Conservation (phyloP, 37 sponge, comb jelly and placozoan species). For the Petrosia ficiformis region DNA sequence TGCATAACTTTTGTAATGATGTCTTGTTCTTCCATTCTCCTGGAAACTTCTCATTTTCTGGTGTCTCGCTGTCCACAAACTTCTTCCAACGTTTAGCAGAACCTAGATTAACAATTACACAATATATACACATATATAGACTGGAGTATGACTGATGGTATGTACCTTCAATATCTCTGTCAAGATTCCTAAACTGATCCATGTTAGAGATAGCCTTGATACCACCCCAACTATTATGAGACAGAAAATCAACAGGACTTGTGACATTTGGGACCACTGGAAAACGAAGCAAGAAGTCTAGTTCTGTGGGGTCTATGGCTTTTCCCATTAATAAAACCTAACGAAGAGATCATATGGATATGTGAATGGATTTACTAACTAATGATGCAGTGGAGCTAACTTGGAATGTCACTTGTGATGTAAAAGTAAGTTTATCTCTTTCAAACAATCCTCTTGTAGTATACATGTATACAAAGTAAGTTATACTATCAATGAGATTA, state of each 20-base stretch:
- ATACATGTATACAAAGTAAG: constrained; percentile 96
- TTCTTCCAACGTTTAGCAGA: constrained; percentile 99
- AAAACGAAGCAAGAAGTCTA: constrained; percentile 96
- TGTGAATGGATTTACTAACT: constrained; percentile 12
- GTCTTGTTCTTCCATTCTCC: constrained; percentile 99
- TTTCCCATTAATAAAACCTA: constrained; percentile 83
- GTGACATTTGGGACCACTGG: constrained; percentile 84
- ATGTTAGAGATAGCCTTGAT: constrained; percentile 93
- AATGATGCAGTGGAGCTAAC: no score
- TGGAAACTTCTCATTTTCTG: constrained; percentile 98
- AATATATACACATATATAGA: neutral
- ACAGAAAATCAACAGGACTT: constrained; percentile 96
- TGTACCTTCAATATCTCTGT: constrained; percentile 86
- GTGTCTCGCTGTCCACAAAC: constrained; percentile 98
- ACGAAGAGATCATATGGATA: neutral
- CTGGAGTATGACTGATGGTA: neutral
- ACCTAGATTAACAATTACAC: constrained; percentile 38
- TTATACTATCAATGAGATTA: constrained; percentile 93
- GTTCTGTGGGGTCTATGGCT: constrained; percentile 89
- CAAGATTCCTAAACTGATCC: constrained; percentile 98
- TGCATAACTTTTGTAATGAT: constrained; percentile 95
- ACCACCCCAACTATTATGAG: constrained; percentile 92
- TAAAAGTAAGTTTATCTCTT: constrained; percentile 93
- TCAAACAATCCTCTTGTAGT: constrained; percentile 97
- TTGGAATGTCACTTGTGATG: constrained; percentile 95